Evolutionary conservation across 2,888 invertebrate species (phyloP).

Genomic region (Netelia fuscicornis): DNA sequence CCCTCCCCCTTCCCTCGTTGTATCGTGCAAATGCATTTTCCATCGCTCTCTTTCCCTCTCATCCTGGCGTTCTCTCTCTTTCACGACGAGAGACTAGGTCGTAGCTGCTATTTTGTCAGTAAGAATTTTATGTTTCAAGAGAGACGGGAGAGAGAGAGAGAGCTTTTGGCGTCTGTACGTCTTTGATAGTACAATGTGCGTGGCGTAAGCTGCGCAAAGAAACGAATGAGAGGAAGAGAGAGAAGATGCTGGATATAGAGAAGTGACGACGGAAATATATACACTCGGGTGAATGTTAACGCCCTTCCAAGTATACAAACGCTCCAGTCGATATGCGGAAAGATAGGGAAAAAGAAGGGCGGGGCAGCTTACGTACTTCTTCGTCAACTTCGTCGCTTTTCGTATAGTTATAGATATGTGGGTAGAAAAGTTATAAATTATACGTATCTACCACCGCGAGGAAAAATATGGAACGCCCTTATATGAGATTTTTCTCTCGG

Average conservation of each 20-base stretch:
- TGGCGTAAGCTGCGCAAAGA: not conserved
- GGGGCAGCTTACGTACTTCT: constrained; percentile 20
- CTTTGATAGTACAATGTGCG: constrained; percentile 14
- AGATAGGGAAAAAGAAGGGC: constrained; percentile 54
- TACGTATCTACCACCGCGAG: not conserved
- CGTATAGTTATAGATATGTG: not conserved
- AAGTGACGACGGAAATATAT: constrained; percentile 15
- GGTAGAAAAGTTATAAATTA: not conserved
- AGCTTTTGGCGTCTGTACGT: too few species aligned
- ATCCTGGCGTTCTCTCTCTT: not conserved
- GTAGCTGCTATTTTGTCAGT: not conserved
- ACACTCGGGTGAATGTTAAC: not conserved
- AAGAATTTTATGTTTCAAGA: constrained; percentile 13
- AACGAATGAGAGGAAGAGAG: not conserved
- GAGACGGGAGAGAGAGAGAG: not conserved
- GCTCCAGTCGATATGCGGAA: constrained; percentile 48
- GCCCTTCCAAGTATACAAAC: constrained; percentile 4
- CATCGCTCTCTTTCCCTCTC: not conserved
- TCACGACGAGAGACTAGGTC: constrained; percentile 3
- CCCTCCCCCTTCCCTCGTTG: not conserved
- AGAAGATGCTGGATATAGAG: constrained; percentile 13
- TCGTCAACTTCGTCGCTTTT: not conserved
- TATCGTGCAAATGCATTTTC: not conserved
- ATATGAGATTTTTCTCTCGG: not conserved
- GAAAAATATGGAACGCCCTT: not conserved